phyloP scores from a whole-genome alignment of 2,888 invertebrate species.

The Zygogramma bicolorata region DNA sequence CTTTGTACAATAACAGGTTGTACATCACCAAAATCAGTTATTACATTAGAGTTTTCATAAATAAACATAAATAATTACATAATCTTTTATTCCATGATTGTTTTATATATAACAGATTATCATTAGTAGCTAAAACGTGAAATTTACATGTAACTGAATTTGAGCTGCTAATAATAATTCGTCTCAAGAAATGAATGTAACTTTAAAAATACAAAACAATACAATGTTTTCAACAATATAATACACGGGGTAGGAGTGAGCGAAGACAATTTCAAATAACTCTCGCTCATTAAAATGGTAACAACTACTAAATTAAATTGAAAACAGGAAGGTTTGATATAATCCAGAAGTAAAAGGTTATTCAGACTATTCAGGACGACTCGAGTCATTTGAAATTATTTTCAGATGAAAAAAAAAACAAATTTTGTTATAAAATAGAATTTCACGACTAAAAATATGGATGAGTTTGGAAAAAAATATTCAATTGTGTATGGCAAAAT shows the following conservation, averaged over 20 bases:
- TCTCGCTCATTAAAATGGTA: constrained; percentile 45
- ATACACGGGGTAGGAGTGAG: constrained; percentile 47
- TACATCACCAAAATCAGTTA: constrained; percentile 45
- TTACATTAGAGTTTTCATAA: constrained; percentile 47
- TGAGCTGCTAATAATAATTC: constrained; percentile 42
- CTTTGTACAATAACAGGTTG: constrained; percentile 58
- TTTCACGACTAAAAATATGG: constrained; percentile 24
- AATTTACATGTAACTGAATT: constrained; percentile 39
- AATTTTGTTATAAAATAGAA: constrained; percentile 31
- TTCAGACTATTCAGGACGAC: constrained; percentile 21
- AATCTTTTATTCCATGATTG: constrained; percentile 47
- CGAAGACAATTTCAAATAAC: constrained; percentile 52
- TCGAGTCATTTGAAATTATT: constrained; percentile 45
- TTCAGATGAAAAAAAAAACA: constrained; percentile 23
- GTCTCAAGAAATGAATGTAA: constrained; percentile 28
- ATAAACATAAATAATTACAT: constrained; percentile 53
- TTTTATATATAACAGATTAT: constrained; percentile 47
- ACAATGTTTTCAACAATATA: constrained; percentile 54
- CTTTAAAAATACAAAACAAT: constrained; percentile 26
- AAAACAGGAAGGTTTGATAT: constrained; percentile 5
- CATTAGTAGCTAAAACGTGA: constrained; percentile 48
- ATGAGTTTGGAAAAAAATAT: constrained; percentile 27
- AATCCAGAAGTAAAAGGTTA: not conserved
- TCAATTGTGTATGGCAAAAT: constrained; percentile 50
- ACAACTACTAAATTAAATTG: constrained; percentile 33